Base-by-base conservation (phyloP, 1,140 invertebrate genomes). In the Gryllus bimaculatus region DNA sequence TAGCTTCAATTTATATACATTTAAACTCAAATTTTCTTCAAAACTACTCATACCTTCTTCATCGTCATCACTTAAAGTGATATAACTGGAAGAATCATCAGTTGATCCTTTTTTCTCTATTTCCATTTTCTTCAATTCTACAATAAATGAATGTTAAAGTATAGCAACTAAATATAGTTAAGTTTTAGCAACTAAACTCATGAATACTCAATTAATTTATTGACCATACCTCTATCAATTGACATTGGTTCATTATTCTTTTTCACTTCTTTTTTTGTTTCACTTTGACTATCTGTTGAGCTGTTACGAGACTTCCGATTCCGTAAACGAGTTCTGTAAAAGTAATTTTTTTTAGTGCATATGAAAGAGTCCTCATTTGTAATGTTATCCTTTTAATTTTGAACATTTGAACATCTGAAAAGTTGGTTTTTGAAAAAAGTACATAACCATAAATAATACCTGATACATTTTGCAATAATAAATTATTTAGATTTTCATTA, bases 21-120 rank as follows among this genome's bases (percentile, higher is more conserved):
- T 66, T 3, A 66, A 66, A 66, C 54, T 66, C 7, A 3, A 3
- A 3, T 66, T 66, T 66, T 66, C 7, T 66, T 66, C 54, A 76
- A 54, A 78, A 79, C 79, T 78, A 85, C 85, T 82, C 82, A 86
- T 86, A 82, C 89, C 81, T 48, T 83, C 83, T 7, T 81, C 83
- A n/a, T 87, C 91, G 81, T 92, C 91, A 81, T 92, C 91, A 80
- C 90, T 91, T 20, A 91, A 18, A 66, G 54, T 91, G 8, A 89
- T 90, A 77, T 90, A 88, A 79, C 86, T 87, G 78, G 89, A 87
- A 66, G 89, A 87, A 20, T 87, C 83, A 81, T 84, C 82, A 4
- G 76, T 79, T 18, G 66, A n/a, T 12, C 54, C 18, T 66, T 66
- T 66, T 66, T 18, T 66, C 10, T 66, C 54, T 3, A 10, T 18